These are phyloP conservation scores for Larimichthys polyactis DNA, from an alignment of 2,113 vertebrate genomes.

Conservation along the genomic window DNA sequence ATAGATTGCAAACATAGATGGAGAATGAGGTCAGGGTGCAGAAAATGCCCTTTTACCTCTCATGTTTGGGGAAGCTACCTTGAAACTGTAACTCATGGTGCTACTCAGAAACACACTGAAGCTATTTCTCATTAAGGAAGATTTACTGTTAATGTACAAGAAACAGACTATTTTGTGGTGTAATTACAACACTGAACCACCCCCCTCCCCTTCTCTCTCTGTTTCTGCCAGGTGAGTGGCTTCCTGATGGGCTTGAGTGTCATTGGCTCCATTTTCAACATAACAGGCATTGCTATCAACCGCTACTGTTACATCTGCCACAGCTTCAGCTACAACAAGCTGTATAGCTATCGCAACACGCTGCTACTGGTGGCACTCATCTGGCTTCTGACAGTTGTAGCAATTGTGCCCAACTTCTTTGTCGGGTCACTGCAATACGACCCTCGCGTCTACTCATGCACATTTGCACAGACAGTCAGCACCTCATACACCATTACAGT, in stretches of 20 bases:
- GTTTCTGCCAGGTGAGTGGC: slow-evolving; percentile 39
- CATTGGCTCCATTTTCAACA: slow-evolving; percentile 64
- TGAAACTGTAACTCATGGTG: no score
- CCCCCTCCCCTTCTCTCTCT: background rate
- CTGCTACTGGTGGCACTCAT: slow-evolving; percentile 59
- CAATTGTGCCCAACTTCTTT: slow-evolving; percentile 58
- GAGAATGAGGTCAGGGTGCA: background rate
- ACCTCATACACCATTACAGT: slow-evolving; percentile 54
- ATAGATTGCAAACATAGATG: background rate
- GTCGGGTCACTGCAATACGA: slow-evolving; percentile 56
- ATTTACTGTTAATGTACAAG: background rate
- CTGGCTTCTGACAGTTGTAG: slow-evolving; percentile 55
- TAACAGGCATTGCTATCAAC: slow-evolving; percentile 61
- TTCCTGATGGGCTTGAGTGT: slow-evolving; percentile 62
- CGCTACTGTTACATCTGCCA: slow-evolving; percentile 66
- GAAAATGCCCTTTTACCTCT: no score
- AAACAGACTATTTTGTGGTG: background rate
- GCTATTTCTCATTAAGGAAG: background rate
- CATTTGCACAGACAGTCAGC: slow-evolving; percentile 55
- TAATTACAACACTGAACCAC: no score
- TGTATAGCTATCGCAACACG: slow-evolving; percentile 61
- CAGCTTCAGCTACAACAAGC: slow-evolving; percentile 59
- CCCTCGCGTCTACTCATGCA: slow-evolving; percentile 57
- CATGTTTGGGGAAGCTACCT: no score
- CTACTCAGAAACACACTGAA: no score